Evolutionary conservation across 2,888 invertebrate genomes (phyloP).

Genomic region (Melangyna quadrimaculata): DNA sequence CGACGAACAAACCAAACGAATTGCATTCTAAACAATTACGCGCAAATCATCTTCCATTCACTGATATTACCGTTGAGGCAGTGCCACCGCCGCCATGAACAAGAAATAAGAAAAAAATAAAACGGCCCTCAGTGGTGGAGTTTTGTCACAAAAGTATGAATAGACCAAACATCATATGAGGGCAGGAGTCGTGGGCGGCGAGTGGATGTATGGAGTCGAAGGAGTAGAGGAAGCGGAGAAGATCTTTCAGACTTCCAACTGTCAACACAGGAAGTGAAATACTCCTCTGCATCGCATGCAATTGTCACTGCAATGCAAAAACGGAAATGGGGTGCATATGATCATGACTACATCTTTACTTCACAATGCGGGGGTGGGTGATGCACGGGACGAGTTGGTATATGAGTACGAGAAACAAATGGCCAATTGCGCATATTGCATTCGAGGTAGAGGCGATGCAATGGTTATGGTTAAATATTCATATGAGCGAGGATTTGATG

Average conservation of each 20-base stretch:
- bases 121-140: not conserved
- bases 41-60: slow-evolving; percentile 70
- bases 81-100: slow-evolving; percentile 17
- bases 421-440: slow-evolving; percentile 60
- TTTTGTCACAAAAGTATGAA: slow-evolving; percentile 32
- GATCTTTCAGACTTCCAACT: slow-evolving; percentile 45
- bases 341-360: slow-evolving; percentile 23
- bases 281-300: slow-evolving; percentile 68
- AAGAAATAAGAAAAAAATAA: not conserved
- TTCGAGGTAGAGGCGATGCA: not conserved
- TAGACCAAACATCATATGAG: slow-evolving; percentile 3
- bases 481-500: slow-evolving; percentile 18
- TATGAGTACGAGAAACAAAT: slow-evolving; percentile 41
- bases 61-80: slow-evolving; percentile 50
- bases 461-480: slow-evolving; percentile 3
- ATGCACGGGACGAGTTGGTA: not conserved
- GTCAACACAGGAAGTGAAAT: slow-evolving; percentile 71
- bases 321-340: slow-evolving; percentile 71
- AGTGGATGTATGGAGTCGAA: not conserved
- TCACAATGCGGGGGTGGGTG: not conserved
- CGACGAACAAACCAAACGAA: slow-evolving; percentile 56
- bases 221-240: slow-evolving; percentile 2
- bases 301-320: slow-evolving; percentile 68
- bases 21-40: slow-evolving; percentile 71
- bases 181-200: slow-evolving; percentile 26